A percentile compares a stretch with the other conserved stretches of the same genome.
Conservation (phyloP, 2,113 vertebrate genomes). For the Thunnus maccoyii region DNA sequence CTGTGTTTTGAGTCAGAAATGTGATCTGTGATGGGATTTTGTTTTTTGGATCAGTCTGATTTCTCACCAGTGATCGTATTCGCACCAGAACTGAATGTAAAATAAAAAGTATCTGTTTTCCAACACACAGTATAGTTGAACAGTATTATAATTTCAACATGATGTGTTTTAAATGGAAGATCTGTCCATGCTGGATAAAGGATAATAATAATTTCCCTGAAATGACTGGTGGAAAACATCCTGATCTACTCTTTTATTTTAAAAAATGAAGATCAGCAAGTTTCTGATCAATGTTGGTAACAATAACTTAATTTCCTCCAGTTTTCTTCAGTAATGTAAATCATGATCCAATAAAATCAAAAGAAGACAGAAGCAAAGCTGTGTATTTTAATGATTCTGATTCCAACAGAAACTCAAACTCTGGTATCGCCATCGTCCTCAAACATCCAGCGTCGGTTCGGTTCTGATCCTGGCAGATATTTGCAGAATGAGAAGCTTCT, state of each 20-base stretch:
- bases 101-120: too few species aligned
- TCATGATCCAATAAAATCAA: not conserved
- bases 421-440: not conserved
- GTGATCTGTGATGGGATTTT: too few species aligned
- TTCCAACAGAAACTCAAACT: constrained; percentile 19
- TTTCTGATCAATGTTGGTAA: not conserved
- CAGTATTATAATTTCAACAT: too few species aligned
- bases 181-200: not conserved
- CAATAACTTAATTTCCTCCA: not conserved
- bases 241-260: not conserved
- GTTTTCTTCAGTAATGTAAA: not conserved
- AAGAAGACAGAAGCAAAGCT: not conserved
- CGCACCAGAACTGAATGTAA: not conserved
- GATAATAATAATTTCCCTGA: not conserved
- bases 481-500: constrained; percentile 4
- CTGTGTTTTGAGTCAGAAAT: too few species aligned
- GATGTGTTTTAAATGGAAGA: too few species aligned
- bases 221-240: not conserved
- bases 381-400: not conserved
- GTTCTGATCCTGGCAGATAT: not conserved
- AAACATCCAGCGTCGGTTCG: not conserved
- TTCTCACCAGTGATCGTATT: not conserved
- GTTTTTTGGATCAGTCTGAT: not conserved
- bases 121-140: too few species aligned
- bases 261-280: too few species aligned